Conservation (phyloP, 37 sponge, comb jelly and placozoan species). For the Halisarca cf. caerulea region DNA sequence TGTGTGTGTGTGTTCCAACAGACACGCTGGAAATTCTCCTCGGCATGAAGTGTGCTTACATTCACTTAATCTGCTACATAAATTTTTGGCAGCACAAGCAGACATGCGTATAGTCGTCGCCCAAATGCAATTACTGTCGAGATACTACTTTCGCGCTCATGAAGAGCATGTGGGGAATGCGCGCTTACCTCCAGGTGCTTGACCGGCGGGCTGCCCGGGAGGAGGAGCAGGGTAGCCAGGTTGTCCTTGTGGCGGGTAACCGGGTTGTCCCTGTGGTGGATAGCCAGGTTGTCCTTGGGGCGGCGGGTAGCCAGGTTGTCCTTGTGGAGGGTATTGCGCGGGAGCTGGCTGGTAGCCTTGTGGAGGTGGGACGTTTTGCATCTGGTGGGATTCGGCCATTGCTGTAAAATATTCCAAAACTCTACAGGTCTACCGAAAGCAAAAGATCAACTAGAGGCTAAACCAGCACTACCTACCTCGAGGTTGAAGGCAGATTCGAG, state of each 20-base stretch:
- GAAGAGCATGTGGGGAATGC: not conserved
- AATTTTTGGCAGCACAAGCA: not conserved
- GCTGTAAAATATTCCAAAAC: too few species aligned
- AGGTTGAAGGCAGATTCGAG: too few species aligned
- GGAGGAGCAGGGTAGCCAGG: not conserved
- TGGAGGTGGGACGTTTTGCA: too few species aligned
- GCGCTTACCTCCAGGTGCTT: not conserved
- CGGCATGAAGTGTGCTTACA: too few species aligned
- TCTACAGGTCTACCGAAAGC: too few species aligned
- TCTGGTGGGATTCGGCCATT: too few species aligned
- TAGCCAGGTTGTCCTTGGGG: conserved; percentile 2
- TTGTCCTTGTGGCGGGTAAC: conserved; percentile 8
- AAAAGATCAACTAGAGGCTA: too few species aligned
- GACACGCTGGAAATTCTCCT: too few species aligned
- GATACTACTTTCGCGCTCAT: not conserved
- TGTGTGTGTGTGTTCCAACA: too few species aligned
- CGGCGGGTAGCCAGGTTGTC: not conserved
- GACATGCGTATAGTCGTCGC: too few species aligned
- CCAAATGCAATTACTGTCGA: not conserved
- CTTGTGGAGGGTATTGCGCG: not conserved
- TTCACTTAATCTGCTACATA: not conserved
- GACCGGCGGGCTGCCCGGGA: not conserved
- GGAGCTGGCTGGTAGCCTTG: not conserved
- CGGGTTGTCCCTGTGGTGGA: conserved; percentile 6
- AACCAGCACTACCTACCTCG: too few species aligned